Evolutionary conservation across 2,113 vertebrate genomes (phyloP), one percentile per base, ranked within the genome.

Genomic region (Hydrochoerus hydrochaeris): DNA sequence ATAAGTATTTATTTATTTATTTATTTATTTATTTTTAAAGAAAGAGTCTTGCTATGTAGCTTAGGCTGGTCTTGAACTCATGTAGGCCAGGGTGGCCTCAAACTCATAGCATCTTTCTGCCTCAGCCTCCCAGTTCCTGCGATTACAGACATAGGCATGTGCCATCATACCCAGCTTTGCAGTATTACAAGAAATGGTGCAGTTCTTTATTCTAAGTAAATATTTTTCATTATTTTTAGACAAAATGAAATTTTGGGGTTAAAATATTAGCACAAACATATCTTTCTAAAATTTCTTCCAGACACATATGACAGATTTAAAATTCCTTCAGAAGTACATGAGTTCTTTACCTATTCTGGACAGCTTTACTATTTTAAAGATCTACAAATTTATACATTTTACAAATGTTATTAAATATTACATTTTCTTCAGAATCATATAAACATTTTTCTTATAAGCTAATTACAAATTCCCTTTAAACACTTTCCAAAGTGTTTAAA

Each of bases 121-220:
- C 24, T 83, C 35, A 17, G 13, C n/a, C 57, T 83, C 81, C 24
- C 3, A 60, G 3, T 14, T 58, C 16, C 35, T 38, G n/a, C 7
- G 12, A 41, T 17, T 60, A 41, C 12, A 58, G 24, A 12, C 5
- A 41, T 83, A 11, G 8, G 8, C 7, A 46, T 5, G 35, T 35
- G 10, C n/a, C n/a, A 60, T 54, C 11, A 83, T 26, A 28, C 54
- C 35, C 13, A 16, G 24, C 12, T 77, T 46, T 77, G 41, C 30
- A 35, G 35, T 35, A 52, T 80, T 19, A 35, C 20, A 54, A 52
- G 30, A 35, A 52, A 80, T 52, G 24, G 0, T 65, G 1, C 22
- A 96, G 69, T 93, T 88, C 20, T 78, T 67, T 85, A 44, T 58
- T 95, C 88, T 86, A 77, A 96, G 77, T 62, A 46, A 88, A 60